These are phyloP conservation scores for Poliocrania exsul DNA, from an alignment of 2,797 vertebrate genomes.

Conservation along the genomic window DNA sequence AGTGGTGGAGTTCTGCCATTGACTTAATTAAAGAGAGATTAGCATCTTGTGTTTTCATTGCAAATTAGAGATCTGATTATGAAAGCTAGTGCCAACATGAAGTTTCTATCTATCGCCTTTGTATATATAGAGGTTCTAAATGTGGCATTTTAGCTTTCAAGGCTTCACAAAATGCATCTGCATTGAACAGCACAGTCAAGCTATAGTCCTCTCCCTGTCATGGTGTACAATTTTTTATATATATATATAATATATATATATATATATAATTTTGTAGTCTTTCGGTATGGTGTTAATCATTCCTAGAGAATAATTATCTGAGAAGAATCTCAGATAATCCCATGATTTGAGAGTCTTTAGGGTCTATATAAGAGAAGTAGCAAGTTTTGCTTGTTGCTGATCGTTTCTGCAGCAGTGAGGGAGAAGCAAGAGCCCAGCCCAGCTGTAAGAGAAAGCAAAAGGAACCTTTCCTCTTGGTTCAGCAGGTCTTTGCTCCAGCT, in stretches of 20 bases:
- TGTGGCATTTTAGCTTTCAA: background rate
- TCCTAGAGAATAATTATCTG: background rate
- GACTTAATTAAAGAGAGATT: slow-evolving; percentile 13
- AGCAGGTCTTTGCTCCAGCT: background rate
- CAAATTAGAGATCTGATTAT: background rate
- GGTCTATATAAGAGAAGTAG: background rate
- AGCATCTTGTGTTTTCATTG: slow-evolving; percentile 1
- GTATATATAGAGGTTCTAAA: background rate
- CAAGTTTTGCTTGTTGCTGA: background rate
- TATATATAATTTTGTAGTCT: background rate
- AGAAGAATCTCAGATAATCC: background rate
- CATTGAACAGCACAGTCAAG: background rate
- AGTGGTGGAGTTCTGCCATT: background rate
- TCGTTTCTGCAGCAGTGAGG: background rate
- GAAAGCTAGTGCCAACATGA: background rate
- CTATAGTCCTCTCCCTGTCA: background rate
- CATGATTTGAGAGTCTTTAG: background rate
- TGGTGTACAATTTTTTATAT: background rate
- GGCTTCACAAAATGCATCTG: background rate
- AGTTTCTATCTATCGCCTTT: background rate
- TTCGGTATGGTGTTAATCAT: background rate
- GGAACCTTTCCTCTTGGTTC: background rate
- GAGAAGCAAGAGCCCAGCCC: background rate
- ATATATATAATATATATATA: background rate
- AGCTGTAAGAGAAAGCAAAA: background rate